Evolutionary conservation across 2,888 invertebrate genomes (phyloP), one percentile per base, ranked within the genome.

Genomic region (Adelognathus sp.): DNA sequence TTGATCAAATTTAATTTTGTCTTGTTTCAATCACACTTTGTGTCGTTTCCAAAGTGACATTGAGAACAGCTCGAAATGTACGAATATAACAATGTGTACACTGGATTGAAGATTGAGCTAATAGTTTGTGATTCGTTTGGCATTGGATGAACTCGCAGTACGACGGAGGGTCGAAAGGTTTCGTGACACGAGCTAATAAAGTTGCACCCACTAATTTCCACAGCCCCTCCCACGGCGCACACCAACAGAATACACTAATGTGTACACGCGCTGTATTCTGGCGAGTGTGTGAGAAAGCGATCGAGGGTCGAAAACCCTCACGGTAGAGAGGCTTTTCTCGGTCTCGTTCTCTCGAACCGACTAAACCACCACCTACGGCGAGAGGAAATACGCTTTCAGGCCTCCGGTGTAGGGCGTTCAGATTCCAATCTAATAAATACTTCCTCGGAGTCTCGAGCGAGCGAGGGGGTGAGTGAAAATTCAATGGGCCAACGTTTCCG

Each of bases 391-490:
- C 87, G 87, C 87, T 86, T 88, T 88, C 85, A 85, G 85, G 77
- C 84, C 75, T 84, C 82, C 71, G 81, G 56, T 58, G 31, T 31
- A 77, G 85, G 85, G 86, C 83, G 86, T 88, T 88, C 88, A 88
- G 88, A 88, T 88, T 88, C 82, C 85, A 87, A 88, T 88, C 88
- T 87, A 87, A 88, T 88, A 86, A 87, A 86, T 88, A 87, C 88
- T 88, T 88, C 85, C 88, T 88, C 69, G 52, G 63, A 61, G 73
- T 80, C 81, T 64, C 79, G 77, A 67, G 33, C 60, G 44, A 64
- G 67, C 63, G 52, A 70, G 11, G 58, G 29, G 46, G 61, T 63
- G 74, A 41, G 58, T 75, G 76, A 79, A 81, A 78, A 73, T 80
- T 81, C 82, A 80, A 80, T 81, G 61, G 80, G 61, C 71, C 74